Percentiles rank a stretch among this genome's conserved stretches.
Evolutionary conservation across 64 coral and sea anemone species (phyloP).

Genomic region (Hydrozoanthus tunicans): DNA sequence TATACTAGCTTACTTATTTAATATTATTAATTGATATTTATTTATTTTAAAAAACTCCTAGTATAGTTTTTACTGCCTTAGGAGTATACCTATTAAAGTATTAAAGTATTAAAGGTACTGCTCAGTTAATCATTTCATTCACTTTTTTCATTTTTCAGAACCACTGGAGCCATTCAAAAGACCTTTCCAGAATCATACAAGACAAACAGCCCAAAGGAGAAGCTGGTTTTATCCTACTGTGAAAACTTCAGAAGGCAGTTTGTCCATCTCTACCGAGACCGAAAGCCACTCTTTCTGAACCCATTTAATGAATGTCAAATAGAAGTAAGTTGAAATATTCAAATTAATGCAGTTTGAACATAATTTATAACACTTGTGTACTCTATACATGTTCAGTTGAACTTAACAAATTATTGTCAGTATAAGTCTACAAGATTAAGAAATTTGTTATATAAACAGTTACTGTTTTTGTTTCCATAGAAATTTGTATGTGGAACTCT

Average conservation of each 20-base stretch:
- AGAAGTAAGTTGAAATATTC: slow-evolving; percentile 63
- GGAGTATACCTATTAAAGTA: too few species aligned
- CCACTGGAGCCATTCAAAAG: slow-evolving; percentile 1
- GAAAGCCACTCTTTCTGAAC: slow-evolving; percentile 87
- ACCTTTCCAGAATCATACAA: slow-evolving; percentile 78
- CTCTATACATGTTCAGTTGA: too few species aligned
- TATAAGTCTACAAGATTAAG: not conserved
- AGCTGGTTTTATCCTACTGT: slow-evolving; percentile 85
- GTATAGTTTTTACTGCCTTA: too few species aligned
- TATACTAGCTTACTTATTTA: too few species aligned
- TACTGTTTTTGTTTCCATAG: slow-evolving; percentile 25
- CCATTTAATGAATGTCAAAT: slow-evolving; percentile 85
- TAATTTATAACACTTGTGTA: too few species aligned
- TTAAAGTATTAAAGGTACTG: too few species aligned
- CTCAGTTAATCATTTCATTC: not conserved
- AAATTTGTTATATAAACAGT: not conserved
- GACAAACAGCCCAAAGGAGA: slow-evolving; percentile 83
- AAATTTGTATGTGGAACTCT: slow-evolving; percentile 98
- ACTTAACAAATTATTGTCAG: not conserved
- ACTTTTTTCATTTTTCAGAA: slow-evolving; percentile 18
- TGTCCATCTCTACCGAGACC: slow-evolving; percentile 95
- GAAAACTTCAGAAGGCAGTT: slow-evolving; percentile 99
- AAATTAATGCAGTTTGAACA: too few species aligned
- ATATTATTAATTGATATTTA: too few species aligned
- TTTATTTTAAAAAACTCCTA: too few species aligned